phyloP scores from a whole-genome alignment of 2,113 vertebrate genomes.

The Muntiacus reevesi region DNA sequence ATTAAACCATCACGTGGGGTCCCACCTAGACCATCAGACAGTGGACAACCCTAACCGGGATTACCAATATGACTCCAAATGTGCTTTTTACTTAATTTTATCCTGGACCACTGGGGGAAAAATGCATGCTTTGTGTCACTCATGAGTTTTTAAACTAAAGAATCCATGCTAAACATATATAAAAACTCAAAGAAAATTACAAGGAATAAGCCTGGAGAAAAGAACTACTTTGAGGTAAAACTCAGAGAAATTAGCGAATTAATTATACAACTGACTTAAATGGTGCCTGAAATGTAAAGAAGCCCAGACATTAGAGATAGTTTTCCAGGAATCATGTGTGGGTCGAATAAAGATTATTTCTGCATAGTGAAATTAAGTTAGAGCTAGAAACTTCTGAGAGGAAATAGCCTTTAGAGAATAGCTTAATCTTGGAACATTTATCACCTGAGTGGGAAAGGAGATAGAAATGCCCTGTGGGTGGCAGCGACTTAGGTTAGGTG shows the following conservation, averaged over 20 bases:
- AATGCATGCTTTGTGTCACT: not conserved
- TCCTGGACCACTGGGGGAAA: not conserved
- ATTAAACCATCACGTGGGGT: not conserved
- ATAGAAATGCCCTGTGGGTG: not conserved
- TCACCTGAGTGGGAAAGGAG: not conserved
- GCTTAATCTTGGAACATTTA: not conserved
- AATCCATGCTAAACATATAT: not conserved
- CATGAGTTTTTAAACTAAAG: not conserved
- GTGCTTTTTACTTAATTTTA: not conserved
- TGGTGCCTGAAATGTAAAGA: not conserved
- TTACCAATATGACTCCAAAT: not conserved
- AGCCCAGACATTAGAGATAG: not conserved
- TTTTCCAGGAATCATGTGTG: not conserved
- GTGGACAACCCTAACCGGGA: not conserved
- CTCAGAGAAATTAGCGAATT: not conserved
- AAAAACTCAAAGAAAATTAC: not conserved
- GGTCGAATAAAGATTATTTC: not conserved
- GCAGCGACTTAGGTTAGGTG: not conserved
- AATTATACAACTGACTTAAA: not conserved
- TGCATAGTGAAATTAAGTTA: not conserved
- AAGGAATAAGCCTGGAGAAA: not conserved
- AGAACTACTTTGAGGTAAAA: not conserved
- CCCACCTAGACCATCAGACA: not conserved
- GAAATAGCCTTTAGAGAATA: not conserved
- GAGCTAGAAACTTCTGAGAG: constrained; percentile 12